Evolutionary conservation across 2,888 invertebrate genomes (phyloP), one percentile per base, ranked within the genome.

Genomic region (Eupithecia subumbrata): DNA sequence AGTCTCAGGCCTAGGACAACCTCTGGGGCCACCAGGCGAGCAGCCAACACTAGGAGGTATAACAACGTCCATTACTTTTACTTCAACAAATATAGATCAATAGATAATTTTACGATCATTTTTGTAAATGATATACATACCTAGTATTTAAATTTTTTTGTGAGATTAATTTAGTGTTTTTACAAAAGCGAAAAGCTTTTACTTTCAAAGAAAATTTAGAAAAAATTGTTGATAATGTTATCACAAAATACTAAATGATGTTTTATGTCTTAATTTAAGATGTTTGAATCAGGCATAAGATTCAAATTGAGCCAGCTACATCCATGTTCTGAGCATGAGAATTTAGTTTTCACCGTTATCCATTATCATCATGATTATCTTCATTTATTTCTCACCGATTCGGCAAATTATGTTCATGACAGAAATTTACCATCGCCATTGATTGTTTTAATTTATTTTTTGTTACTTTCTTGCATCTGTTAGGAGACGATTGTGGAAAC

Each of bases 401-500:
- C 87, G 92, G 90, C 88, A 83, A 84, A 82, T 69, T 82, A 78
- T 84, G 81, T 85, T 87, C 82, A 80, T 85, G 77, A 84, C 80
- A 80, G 85, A 77, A 91, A 90, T 90, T 88, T 87, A 77, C 84
- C 92, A 93, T 89, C 89, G 80, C 84, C 92, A 91, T 68, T 90
- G 83, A 88, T 91, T 91, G 90, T 91, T 91, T 91, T 90, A 89
- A 91, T 92, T 92, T 85, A 87, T 89, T 92, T 93, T 94, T 90
- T 92, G 91, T 94, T 93, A 91, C 90, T 89, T 92, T 92, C 93
- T 93, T 92, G 95, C 95, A 94, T 94, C 95, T 92, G 93, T 93
- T 95, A 95, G 95, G 94, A 94, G 95, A 95, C 93, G 94, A 85
- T 94, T 95, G 90, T 95, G 94, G 95, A 95, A 95, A 94, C 95